phyloP scores from a whole-genome alignment of 2,888 invertebrate genomes.

The Euzophera pinguis region DNA sequence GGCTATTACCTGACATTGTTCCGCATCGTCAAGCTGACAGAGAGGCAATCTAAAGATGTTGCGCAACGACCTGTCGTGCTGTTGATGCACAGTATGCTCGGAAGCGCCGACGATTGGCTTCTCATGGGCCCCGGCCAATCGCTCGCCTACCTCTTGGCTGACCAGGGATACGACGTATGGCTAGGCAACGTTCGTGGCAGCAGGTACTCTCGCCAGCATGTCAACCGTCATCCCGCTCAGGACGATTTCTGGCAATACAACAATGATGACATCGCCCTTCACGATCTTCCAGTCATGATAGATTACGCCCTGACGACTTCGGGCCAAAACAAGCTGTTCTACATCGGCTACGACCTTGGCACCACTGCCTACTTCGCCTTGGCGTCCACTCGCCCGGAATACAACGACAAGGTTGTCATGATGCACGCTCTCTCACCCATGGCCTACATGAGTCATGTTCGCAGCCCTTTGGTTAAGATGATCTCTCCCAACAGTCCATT shows the following conservation, averaged over 20 bases:
- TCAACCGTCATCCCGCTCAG: constrained; percentile 20
- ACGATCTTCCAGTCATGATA: constrained; percentile 68
- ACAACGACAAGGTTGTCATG: constrained; percentile 54
- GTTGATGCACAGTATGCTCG: constrained; percentile 83
- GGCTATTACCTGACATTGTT: constrained; percentile 66
- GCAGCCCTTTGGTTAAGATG: constrained; percentile 66
- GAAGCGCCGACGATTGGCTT: constrained; percentile 84
- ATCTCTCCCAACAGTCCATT: constrained; percentile 54
- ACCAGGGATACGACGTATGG: constrained; percentile 70
- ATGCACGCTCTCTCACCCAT: constrained; percentile 55
- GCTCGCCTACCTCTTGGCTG: constrained; percentile 57
- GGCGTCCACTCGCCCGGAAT: constrained; percentile 60
- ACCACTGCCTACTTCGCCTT: constrained; percentile 60
- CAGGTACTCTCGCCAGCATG: constrained; percentile 59
- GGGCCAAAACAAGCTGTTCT: constrained; percentile 53
- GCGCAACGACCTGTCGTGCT: constrained; percentile 62
- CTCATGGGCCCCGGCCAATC: constrained; percentile 80
- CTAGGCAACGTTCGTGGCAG: constrained; percentile 67
- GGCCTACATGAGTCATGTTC: constrained; percentile 63
- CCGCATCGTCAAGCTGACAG: constrained; percentile 47
- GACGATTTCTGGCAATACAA: constrained; percentile 49
- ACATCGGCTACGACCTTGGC: constrained; percentile 61
- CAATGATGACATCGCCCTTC: constrained; percentile 56
- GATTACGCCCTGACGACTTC: constrained; percentile 54
- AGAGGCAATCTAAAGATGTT: constrained; percentile 31